phyloP scores from a whole-genome alignment of 2,113 vertebrate genomes.

The Benitochromis conjunctus region DNA sequence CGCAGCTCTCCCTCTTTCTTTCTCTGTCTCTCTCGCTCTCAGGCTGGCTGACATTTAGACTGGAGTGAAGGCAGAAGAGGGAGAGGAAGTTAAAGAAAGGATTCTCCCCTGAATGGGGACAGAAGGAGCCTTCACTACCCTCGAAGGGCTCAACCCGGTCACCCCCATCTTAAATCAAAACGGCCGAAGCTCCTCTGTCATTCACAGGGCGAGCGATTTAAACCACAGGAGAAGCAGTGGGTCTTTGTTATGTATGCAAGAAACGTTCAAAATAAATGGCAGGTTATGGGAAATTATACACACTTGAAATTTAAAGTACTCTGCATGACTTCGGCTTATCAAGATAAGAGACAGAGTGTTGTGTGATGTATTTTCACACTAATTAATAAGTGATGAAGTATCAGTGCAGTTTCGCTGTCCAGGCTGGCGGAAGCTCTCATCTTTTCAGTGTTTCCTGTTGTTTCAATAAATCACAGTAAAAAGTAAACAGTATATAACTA shows the following conservation, averaged over 20 bases:
- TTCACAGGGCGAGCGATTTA: neutral
- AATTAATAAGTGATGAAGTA: neutral
- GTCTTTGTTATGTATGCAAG: neutral
- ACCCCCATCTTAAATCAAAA: constrained; percentile 43
- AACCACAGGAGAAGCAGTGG: neutral
- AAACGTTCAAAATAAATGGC: neutral
- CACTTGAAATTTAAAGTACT: neutral
- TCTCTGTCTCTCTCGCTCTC: constrained; percentile 23
- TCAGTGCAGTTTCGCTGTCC: neutral
- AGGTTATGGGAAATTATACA: neutral
- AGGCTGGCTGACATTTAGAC: constrained; percentile 66
- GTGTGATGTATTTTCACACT: neutral
- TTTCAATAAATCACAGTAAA: neutral
- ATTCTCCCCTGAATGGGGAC: constrained; percentile 28
- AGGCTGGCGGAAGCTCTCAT: neutral
- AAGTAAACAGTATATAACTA: neutral
- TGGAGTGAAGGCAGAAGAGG: constrained; percentile 36
- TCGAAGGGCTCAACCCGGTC: constrained; percentile 49
- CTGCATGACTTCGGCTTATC: neutral
- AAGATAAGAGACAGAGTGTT: neutral
- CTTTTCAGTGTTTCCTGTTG: neutral
- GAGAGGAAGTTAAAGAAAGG: constrained; percentile 51
- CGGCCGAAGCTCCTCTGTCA: constrained; percentile 31
- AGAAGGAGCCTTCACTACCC: constrained; percentile 21
- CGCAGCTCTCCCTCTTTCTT: constrained; percentile 31